Evolutionary conservation across 2,888 invertebrate species (phyloP).

Genomic region (Creontiades dilutus): DNA sequence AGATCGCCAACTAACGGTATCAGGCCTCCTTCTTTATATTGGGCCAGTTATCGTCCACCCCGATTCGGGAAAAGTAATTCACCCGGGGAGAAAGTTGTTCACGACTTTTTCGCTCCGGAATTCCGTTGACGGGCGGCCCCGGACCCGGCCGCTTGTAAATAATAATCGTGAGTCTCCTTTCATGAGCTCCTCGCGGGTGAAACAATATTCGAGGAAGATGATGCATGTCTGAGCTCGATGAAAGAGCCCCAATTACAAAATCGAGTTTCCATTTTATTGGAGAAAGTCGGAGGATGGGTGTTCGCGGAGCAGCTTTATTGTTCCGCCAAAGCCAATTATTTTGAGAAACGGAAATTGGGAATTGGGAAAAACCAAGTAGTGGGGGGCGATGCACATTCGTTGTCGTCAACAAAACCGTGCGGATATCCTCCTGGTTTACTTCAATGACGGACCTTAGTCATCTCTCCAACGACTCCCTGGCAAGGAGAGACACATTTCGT

Average conservation of each 20-base stretch:
- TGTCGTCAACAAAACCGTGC: no score
- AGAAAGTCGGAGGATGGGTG: not conserved
- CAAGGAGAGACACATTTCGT: no score
- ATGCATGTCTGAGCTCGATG: not conserved
- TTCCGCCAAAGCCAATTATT: no score
- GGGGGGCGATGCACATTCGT: no score
- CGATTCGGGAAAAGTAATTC: conserved; percentile 57
- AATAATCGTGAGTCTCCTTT: conserved; percentile 39
- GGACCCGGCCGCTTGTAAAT: conserved; percentile 31
- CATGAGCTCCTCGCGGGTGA: not conserved
- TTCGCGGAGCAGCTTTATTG: no score
- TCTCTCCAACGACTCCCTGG: no score
- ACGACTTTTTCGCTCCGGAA: conserved; percentile 66
- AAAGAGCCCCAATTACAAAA: not conserved
- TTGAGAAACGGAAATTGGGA: no score
- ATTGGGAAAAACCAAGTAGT: no score
- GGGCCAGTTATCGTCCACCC: conserved; percentile 48
- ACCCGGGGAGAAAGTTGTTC: conserved; percentile 64
- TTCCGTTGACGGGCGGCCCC: conserved; percentile 19
- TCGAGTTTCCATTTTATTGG: not conserved
- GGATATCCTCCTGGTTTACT: no score
- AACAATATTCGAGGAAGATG: conserved; percentile 31
- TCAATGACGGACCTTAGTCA: no score
- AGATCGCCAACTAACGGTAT: conserved; percentile 50
- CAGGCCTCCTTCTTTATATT: conserved; percentile 20